These are phyloP conservation scores for Cotesia chilonis DNA, from an alignment of 1,140 invertebrate species.

Conservation along the genomic window DNA sequence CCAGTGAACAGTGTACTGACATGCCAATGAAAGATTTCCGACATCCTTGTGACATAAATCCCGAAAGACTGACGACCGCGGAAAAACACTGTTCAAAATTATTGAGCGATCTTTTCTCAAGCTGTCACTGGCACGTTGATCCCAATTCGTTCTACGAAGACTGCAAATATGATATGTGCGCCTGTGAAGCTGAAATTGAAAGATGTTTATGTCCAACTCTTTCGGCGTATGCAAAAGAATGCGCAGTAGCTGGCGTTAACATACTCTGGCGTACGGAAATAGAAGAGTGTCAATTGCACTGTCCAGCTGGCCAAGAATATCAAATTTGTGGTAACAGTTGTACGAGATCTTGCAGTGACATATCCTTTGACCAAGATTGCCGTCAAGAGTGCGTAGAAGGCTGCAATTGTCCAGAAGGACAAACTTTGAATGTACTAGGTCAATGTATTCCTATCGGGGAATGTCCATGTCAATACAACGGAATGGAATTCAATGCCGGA, in stretches of 20 bases:
- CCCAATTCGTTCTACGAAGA: slow-evolving; percentile 79
- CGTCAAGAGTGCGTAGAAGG: slow-evolving; percentile 81
- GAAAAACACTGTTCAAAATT: slow-evolving; percentile 77
- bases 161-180: slow-evolving; percentile 88
- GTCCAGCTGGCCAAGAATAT: slow-evolving; percentile 80
- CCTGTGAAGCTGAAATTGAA: slow-evolving; percentile 73
- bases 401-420: slow-evolving; percentile 83
- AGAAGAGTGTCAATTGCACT: slow-evolving; percentile 80
- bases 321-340: slow-evolving; percentile 73
- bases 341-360: slow-evolving; percentile 57
- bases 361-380: slow-evolving; percentile 61
- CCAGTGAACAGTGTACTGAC: slow-evolving; percentile 74
- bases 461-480: slow-evolving; percentile 81
- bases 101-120: slow-evolving; percentile 74
- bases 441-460: slow-evolving; percentile 79
- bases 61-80: slow-evolving; percentile 74
- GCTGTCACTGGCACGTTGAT: slow-evolving; percentile 83
- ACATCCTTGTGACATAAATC: slow-evolving; percentile 77
- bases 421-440: slow-evolving; percentile 75
- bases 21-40: slow-evolving; percentile 66
- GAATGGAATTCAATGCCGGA: slow-evolving; percentile 76
- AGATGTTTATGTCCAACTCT: slow-evolving; percentile 84
- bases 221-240: slow-evolving; percentile 81
- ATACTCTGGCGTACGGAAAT: slow-evolving; percentile 82
- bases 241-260: slow-evolving; percentile 74